Evolutionary conservation across 2,888 invertebrate genomes (phyloP), one percentile per base, ranked within the genome.

Genomic region (Amblyteles armatorius): DNA sequence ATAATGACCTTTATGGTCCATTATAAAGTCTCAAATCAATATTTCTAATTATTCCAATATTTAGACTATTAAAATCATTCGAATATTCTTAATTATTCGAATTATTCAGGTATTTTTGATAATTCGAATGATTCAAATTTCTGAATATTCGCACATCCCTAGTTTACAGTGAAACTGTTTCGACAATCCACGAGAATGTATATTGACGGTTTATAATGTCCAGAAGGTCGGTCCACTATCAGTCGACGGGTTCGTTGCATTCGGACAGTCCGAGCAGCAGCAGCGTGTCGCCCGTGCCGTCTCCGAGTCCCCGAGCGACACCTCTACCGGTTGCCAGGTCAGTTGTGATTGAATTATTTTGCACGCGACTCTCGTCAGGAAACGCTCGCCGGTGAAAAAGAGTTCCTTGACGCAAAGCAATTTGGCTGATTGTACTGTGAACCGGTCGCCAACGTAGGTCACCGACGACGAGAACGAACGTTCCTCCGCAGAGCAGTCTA

Each of bases 181-280:
- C 48, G 13, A 44, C 13, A 48, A 48, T 52, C 1, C 22, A 16
- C n/a, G 22, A n/a, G 9, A 48, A 44, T 19, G 50, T 19, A 26
- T 55, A 40, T 65, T 87, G 26, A 86, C 74, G 9, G 50, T 65
- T 55, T n/a, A 65, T 48, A 69, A 36, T 29, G 94, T 94, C 48
- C 94, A 96, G 97, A 93, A 96, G 97, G 90, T 96, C 97, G 33
- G 96, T 97, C 13, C 97, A 97, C 93, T 97, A 97, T 94, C 97
- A 97, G 92, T 97, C 97, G 0, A 97, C 97, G 69, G 97, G 97
- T 22, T 97, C 97, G 2, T 95, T 97, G 71, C 97, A 97, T 94
- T 97, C 97, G 72, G 97, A 97, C 94, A 97, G 97, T 82, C 97
- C 97, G 7, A 97, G 97, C 90, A 97, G 97, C 7, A 97, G 97